These are phyloP conservation scores for Tetramorium alpestre DNA, from an alignment of 1,140 invertebrate species.

Conservation along the genomic window DNA sequence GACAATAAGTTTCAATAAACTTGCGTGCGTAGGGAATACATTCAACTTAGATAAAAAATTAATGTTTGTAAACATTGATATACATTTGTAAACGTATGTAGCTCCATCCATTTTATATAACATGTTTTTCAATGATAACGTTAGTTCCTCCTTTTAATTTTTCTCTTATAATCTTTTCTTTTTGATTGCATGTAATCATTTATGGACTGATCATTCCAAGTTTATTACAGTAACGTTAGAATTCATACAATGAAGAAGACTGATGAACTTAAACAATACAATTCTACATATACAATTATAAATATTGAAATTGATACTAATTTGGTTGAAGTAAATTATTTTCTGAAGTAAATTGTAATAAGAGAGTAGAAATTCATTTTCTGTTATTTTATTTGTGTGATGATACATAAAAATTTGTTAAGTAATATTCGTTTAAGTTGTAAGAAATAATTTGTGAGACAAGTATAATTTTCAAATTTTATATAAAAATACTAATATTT, in stretches of 20 bases:
- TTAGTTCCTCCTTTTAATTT: background rate
- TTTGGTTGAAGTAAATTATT: background rate
- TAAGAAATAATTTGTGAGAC: background rate
- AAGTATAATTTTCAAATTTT: background rate
- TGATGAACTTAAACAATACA: background rate
- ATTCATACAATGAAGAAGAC: background rate
- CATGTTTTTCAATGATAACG: background rate
- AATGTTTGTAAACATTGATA: no score
- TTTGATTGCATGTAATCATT: background rate
- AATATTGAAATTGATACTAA: slow-evolving; percentile 9
- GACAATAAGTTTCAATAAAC: slow-evolving; percentile 82
- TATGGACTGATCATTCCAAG: background rate
- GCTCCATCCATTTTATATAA: background rate
- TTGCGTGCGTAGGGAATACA: slow-evolving; percentile 83
- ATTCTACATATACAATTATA: background rate
- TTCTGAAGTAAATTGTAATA: background rate
- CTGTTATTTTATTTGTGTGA: background rate
- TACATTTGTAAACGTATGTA: background rate
- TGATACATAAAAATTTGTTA: background rate
- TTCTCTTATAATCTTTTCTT: background rate
- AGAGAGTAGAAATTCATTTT: background rate
- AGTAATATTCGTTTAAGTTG: background rate
- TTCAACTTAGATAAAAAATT: slow-evolving; percentile 69
- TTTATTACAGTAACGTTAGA: background rate
- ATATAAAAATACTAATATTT: background rate